These are phyloP conservation scores for Sebastes paucispinis DNA, from an alignment of 2,797 vertebrate genomes.

Conservation along the genomic window DNA sequence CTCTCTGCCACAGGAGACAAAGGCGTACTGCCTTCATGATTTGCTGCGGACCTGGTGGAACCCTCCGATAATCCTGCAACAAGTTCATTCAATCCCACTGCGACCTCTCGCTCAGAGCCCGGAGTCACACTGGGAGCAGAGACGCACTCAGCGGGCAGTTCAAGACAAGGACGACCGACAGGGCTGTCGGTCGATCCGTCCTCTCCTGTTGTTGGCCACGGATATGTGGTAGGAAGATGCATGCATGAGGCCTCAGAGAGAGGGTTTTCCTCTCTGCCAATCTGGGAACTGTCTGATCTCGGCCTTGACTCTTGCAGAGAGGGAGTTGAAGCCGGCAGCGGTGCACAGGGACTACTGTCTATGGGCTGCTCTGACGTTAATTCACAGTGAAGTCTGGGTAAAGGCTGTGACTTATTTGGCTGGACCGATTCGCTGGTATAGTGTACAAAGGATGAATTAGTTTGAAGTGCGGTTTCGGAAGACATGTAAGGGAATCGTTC, in stretches of 20 bases:
- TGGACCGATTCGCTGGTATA: conserved; percentile 49
- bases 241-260: conserved; percentile 22
- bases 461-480: conserved; percentile 49
- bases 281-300: conserved; percentile 44
- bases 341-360: conserved; percentile 21
- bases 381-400: conserved; percentile 56
- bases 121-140: conserved; percentile 28
- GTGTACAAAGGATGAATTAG: conserved; percentile 37
- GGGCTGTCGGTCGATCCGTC: conserved; percentile 24
- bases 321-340: conserved; percentile 1
- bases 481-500: conserved; percentile 59
- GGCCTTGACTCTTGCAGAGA: conserved; percentile 23
- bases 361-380: conserved; percentile 39
- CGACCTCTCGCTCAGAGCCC: conserved; percentile 19
- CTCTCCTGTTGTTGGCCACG: conserved; percentile 35
- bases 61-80: conserved; percentile 32
- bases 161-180: neutral
- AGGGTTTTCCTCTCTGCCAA: conserved; percentile 38
- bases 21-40: neutral
- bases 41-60: conserved; percentile 22
- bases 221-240: conserved; percentile 26
- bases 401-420: conserved; percentile 51
- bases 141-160: conserved; percentile 13
- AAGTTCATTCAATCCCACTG: conserved; percentile 26
- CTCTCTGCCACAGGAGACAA: conserved; percentile 27